Base-by-base conservation (phyloP, 2,888 invertebrate genomes). In the Apotomis capreana region DNA sequence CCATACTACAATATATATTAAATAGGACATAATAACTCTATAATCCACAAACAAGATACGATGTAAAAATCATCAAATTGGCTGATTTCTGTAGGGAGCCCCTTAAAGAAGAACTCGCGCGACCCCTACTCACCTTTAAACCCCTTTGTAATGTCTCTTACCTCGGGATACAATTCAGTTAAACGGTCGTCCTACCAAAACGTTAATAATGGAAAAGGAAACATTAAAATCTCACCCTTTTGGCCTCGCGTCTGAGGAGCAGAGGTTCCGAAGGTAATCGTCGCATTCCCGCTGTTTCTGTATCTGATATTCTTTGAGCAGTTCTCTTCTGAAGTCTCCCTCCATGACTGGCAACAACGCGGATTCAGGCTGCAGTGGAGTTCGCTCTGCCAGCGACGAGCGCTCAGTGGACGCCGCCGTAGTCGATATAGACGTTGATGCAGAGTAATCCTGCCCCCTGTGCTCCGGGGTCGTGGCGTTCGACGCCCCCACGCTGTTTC, bases 261-360 rank as follows among this genome's bases (percentile, higher is more conserved):
- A 89, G 15, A 93, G 86, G 81, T 90, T 92, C 65, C 92, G 87
- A 4, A 93, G 80, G 78, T 93, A 93, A 77, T 91, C 92, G 79
- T 93, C 92, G 78, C 92, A 92, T 82, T 92, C 93, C 64, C 95
- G 94, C 84, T 96, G 96, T 82, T 96, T 96, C 81, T 96, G 96
- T 78, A 95, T 95, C 86, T 97, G 97, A 84, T 96, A 97, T 84
- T 97, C 97, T 82, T 96, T 96, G 79, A 96, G 94, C 72, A 97
- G 88, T 82, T 97, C 97, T 62, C 96, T 95, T 74, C 94, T 83
- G 77, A 92, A 92, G 76, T 91, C 81, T 76, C 92, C 84, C 80
- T 89, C 90, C 58, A 85, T 82, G 74, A 82, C 81, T 68, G 87
- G 81, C 76, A 80, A 76, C 69, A 79, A 80, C 65, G 76, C 85